Evolutionary conservation across 2,113 vertebrate genomes (phyloP).

Genomic region (Ammospiza caudacuta): DNA sequence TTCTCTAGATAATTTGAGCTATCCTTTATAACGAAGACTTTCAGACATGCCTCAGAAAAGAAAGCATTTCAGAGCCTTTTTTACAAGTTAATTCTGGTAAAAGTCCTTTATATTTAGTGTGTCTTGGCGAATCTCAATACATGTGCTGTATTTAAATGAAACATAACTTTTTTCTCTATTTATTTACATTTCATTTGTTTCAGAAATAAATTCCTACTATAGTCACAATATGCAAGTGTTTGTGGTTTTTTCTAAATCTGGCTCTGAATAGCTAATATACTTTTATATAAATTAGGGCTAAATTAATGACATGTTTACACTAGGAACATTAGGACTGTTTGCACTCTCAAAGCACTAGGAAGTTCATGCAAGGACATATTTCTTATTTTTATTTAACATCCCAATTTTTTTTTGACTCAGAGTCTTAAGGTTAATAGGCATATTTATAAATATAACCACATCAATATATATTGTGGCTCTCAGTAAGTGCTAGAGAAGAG

Average conservation of each 20-base stretch:
- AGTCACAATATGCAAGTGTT: not conserved
- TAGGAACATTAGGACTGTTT: not conserved
- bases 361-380: conserved; percentile 52
- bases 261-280: not conserved
- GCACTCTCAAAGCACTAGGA: not conserved
- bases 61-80: too few species aligned
- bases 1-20: too few species aligned
- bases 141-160: too few species aligned
- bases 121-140: too few species aligned
- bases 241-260: not conserved
- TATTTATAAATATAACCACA: conserved; percentile 60
- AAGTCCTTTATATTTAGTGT: too few species aligned
- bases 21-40: too few species aligned
- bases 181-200: too few species aligned
- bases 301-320: not conserved
- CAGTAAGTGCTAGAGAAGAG: conserved; percentile 47
- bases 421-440: conserved; percentile 56
- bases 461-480: conserved; percentile 58
- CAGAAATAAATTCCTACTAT: not conserved
- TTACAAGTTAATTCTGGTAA: too few species aligned
- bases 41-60: too few species aligned
- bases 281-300: not conserved
- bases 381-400: conserved; percentile 51
- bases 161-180: too few species aligned
- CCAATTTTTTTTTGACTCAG: conserved; percentile 43